Base-by-base conservation (phyloP, 2,888 invertebrate genomes). In the Drosophila anceps region DNA sequence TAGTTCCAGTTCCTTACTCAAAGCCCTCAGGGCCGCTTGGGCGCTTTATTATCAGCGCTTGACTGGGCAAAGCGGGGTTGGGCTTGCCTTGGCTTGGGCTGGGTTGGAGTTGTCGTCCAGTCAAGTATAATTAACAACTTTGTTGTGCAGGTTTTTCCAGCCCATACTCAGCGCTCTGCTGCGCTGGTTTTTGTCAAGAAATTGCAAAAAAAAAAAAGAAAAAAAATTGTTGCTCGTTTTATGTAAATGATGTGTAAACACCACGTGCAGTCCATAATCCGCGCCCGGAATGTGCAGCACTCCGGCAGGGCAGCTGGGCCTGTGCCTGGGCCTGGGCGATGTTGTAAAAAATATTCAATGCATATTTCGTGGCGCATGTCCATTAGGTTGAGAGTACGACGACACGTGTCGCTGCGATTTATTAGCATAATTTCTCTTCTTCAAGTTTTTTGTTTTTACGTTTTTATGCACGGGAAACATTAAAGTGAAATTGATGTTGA, bases 241-340 rank as follows among this genome's bases (percentile, higher is more conserved):
- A 90, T 87, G 90, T 88, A 87, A 87, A 90, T 90, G 90, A 88
- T 88, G 86, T 87, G 86, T 88, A 87, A 87, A 90, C 90, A 87
- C 77, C 81, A 76, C 89, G 79, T 88, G 70, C 69, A 66, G 77
- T 65, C 61, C 68, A 69, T 62, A 80, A 72, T 76, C 80, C 63
- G 27, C 10, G 24, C 48, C 66, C 24, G 57, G 59, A 76, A 62
- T 80, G 79, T 80, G 79, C 75, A 79, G 50, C 61, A 53, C 59
- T 37, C 24, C 37, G 66, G 46, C 74, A 60, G 41, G 66, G 46
- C 74, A 60, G 41, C 39, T 55, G 41, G 37, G 29, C 29, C 9
- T 18, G 50, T 29, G 27, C 4, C 39, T 55, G 41, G 37, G 29
- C 29, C 9, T 18, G 50, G 33, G 27, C 4, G 8, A 37, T 24